Percentiles rank a stretch among this genome's conserved stretches.
phyloP scores from a whole-genome alignment of 2,797 vertebrate species.

The Chelmon rostratus region DNA sequence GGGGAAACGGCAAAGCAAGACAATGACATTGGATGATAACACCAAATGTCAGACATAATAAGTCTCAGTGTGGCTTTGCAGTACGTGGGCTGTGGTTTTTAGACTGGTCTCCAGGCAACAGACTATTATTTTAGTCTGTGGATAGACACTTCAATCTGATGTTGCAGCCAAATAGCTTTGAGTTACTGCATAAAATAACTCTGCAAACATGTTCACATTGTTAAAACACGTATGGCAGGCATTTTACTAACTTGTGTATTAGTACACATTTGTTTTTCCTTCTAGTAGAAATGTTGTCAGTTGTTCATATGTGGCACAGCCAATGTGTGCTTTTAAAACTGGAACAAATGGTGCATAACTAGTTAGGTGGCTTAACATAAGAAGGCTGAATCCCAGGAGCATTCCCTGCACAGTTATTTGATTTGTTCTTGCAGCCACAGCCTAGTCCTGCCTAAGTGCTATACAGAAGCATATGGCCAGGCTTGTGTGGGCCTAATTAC shows the following conservation, averaged over 20 bases:
- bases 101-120: slow-evolving; percentile 76
- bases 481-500: slow-evolving; percentile 91
- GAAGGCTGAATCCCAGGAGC: slow-evolving; percentile 62
- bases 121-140: slow-evolving; percentile 61
- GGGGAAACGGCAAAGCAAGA: slow-evolving; percentile 37
- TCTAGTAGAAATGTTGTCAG: background rate
- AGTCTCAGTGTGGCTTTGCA: slow-evolving; percentile 70
- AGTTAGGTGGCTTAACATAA: slow-evolving; percentile 47
- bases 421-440: slow-evolving; percentile 73
- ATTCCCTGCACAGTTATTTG: slow-evolving; percentile 74
- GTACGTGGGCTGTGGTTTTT: slow-evolving; percentile 57
- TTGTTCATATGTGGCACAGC: slow-evolving; percentile 11
- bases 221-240: background rate
- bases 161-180: slow-evolving; percentile 49
- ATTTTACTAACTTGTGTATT: background rate
- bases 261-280: slow-evolving; percentile 12
- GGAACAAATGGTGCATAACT: slow-evolving; percentile 23
- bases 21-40: slow-evolving; percentile 54
- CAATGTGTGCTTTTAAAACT: slow-evolving; percentile 4
- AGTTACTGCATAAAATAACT: slow-evolving; percentile 45
- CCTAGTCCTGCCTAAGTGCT: slow-evolving; percentile 80
- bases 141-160: slow-evolving; percentile 46
- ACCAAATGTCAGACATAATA: slow-evolving; percentile 75
- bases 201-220: slow-evolving; percentile 18
- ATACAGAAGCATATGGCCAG: slow-evolving; percentile 87